Evolutionary conservation across 2,888 invertebrate species (phyloP), one percentile per base, ranked within the genome.

Genomic region (Stenoptilia bipunctidactyla): DNA sequence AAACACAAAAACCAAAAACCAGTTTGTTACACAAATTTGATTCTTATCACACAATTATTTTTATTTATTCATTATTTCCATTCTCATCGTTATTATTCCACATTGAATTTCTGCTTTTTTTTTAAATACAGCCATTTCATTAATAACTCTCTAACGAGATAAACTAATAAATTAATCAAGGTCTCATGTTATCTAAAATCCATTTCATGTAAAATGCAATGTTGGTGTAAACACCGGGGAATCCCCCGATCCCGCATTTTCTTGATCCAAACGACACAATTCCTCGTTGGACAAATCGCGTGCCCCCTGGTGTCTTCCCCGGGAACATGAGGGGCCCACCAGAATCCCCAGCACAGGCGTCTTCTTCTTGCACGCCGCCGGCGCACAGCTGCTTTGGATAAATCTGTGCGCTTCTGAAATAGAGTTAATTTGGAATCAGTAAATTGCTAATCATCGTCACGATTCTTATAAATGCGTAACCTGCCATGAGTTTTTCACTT

Each of bases 341-440:
- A 10, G 89, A 89, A 53, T 91, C 91, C 0, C 90, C 90, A 0
- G 73, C 66, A 50, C 91, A 91, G 0, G 90, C 88, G 56, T 90
- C 90, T 44, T 80, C 80, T 9, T 77, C 76, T 13, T 60, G 62
- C 1, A 66, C 59, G 0, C 87, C 87, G 1, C 87, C 87, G 1
- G 86, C 86, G 48, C 88, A 87, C 25, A 88, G 42, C 51, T 87
- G 86, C n/a, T 66, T 69, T 34, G 73, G 56, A 52, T 67, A 61
- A 27, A 88, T 66, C 1, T 48, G 52, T 1, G 60, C 56, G 5
- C 50, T 27, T 15, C 60, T 63, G n/a, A n/a, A n/a, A n/a, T n/a
- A n/a, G n/a, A n/a, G n/a, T n/a, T n/a, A n/a, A n/a, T n/a, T n/a
- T n/a, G n/a, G n/a, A n/a, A n/a, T n/a, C n/a, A n/a, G n/a, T n/a